These are phyloP conservation scores for Nomada fabriciana DNA, from an alignment of 2,888 invertebrate species.

Conservation along the genomic window DNA sequence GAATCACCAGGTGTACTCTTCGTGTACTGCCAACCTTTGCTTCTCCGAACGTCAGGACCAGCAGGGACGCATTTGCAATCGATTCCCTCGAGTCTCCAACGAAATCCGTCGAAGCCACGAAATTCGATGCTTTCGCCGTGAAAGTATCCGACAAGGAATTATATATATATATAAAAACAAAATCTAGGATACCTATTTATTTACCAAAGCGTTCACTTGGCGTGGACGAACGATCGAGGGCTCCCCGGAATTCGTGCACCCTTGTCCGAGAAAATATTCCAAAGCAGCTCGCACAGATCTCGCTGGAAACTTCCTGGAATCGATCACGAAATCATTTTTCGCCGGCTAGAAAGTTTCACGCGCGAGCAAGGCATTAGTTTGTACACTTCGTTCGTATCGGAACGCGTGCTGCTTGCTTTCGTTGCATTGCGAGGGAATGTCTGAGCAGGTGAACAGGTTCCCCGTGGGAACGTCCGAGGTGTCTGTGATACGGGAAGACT, in stretches of 20 bases:
- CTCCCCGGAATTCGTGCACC: too few species aligned
- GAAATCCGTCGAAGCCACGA: too few species aligned
- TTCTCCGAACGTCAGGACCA: not conserved
- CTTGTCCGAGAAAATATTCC: too few species aligned
- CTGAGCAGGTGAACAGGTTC: slow-evolving; percentile 7
- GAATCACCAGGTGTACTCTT: slow-evolving; percentile 34
- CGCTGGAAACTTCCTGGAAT: not conserved
- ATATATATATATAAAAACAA: not conserved
- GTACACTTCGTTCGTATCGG: not conserved
- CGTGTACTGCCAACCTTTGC: slow-evolving; percentile 31
- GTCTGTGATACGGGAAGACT: slow-evolving; percentile 34
- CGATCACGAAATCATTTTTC: not conserved
- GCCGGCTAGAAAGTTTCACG: not conserved
- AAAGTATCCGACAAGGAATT: too few species aligned
- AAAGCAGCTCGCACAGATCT: not conserved
- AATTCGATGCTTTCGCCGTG: too few species aligned
- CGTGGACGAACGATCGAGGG: not conserved
- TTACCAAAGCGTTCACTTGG: too few species aligned
- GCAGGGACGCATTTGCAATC: too few species aligned
- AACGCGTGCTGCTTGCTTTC: not conserved
- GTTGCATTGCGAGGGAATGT: slow-evolving; percentile 19
- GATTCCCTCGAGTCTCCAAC: too few species aligned
- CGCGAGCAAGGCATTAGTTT: not conserved
- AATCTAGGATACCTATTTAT: too few species aligned
- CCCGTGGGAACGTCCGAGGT: slow-evolving; percentile 2